Evolutionary conservation across 2,797 vertebrate species (phyloP).

Genomic region (Onychomys leucogaster): DNA sequence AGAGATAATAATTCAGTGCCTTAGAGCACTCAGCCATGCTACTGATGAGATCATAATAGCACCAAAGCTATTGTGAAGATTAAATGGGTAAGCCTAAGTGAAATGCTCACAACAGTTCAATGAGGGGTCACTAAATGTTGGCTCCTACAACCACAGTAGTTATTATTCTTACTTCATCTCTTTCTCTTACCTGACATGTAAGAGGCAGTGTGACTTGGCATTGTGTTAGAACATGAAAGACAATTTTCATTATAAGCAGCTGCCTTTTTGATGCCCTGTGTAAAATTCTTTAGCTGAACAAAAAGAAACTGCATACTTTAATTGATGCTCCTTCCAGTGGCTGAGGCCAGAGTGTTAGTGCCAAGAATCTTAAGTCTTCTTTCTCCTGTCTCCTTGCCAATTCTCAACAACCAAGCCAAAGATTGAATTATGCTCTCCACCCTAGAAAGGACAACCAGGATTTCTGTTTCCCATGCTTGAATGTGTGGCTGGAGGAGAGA

Average conservation of each 20-base stretch:
- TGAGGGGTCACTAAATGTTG: conserved; percentile 37
- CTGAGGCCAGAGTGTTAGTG: background rate
- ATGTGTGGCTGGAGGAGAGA: background rate
- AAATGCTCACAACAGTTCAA: conserved; percentile 41
- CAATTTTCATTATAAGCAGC: conserved; percentile 50
- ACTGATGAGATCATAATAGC: background rate
- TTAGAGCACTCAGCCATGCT: background rate
- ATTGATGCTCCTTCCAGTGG: conserved; percentile 59
- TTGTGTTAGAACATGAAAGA: conserved; percentile 33
- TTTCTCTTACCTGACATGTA: conserved; percentile 34
- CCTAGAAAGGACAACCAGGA: background rate
- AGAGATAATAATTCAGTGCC: conserved; percentile 43
- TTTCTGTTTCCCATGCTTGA: background rate
- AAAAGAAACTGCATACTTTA: conserved; percentile 58
- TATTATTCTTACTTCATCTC: conserved; percentile 62
- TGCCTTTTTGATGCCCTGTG: conserved; percentile 41
- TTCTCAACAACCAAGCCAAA: conserved; percentile 29
- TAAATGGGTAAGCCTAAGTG: conserved; percentile 37
- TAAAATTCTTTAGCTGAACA: conserved; percentile 63
- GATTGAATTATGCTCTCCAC: background rate
- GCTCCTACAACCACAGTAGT: background rate
- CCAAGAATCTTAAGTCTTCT: conserved; percentile 31
- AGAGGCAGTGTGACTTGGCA: conserved; percentile 54
- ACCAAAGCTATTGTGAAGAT: conserved; percentile 8
- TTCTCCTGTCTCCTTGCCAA: background rate